Evolutionary conservation across 2,113 vertebrate species (phyloP), one percentile per base, ranked within the genome.

Genomic region (Pampusana beccarii): DNA sequence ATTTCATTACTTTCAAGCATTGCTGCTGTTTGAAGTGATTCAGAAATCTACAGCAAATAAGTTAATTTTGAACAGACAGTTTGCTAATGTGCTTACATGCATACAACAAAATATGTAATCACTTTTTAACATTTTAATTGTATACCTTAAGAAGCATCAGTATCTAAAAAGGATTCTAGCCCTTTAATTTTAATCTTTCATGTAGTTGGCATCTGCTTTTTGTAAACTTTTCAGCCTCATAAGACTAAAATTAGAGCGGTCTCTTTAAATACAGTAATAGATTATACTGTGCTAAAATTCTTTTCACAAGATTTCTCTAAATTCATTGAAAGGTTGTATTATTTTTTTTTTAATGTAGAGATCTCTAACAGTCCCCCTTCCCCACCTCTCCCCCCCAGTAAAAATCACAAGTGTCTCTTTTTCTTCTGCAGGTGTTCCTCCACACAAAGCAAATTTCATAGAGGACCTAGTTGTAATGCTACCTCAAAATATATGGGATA

Each of bases 401-500:
- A 90, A 88, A 84, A 36, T 14, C 6, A 3, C 24, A 64, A 60
- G 19, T 61, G 2, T 31, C 13, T 72, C 5, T 88, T 33, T 66
- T 62, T 95, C 25, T 88, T 83, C 85, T 95, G 71, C 97, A 99
- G 99, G 99, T 88, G 98, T 99, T 90, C 99, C 99, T 42, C 99
- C 99, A 80, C 98, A 98, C 93, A 99, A 99, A 98, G 98, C 99
- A 8, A 67, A 96, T 33, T 99, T 98, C 88, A 98, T 99, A 36
- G 99, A 99, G 58, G 99, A 99, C 95, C 96, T 99, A 18, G 99
- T 99, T 42, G 97, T 99, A 72, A 99, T 99, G 98, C 98, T 99
- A 93, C 99, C 99, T 54, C 99, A 99, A 95, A 99, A 99, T 65
- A 99, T 99, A 92, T 99, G 99, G 99, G 99, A 99, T 97, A 99